phyloP scores from a whole-genome alignment of 2,113 vertebrate genomes.

The Machaerirhynchus nigripectus region DNA sequence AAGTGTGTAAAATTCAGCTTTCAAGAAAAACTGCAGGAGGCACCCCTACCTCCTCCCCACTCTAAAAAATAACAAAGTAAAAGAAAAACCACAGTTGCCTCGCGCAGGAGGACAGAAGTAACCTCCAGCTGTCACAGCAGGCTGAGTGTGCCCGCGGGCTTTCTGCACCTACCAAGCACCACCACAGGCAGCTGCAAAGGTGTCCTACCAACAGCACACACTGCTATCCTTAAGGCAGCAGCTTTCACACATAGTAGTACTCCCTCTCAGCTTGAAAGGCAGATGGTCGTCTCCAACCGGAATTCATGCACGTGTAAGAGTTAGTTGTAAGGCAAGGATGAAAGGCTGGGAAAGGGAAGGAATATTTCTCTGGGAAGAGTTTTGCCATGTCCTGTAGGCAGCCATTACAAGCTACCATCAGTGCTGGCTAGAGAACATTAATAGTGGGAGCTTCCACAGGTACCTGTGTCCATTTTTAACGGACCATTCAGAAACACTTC shows the following conservation, averaged over 20 bases:
- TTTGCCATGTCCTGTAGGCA: not conserved
- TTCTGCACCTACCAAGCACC: not conserved
- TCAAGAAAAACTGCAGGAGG: not conserved
- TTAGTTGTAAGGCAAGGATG: not conserved
- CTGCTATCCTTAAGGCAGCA: not conserved
- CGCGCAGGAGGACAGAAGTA: not conserved
- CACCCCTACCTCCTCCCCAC: accelerated
- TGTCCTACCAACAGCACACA: not conserved
- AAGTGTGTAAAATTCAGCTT: not conserved
- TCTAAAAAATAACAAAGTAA: not conserved
- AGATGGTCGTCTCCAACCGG: not conserved
- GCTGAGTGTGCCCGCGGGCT: not conserved
- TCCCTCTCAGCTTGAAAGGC: not conserved
- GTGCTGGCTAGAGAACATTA: not conserved
- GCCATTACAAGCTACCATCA: not conserved
- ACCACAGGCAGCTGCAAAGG: not conserved
- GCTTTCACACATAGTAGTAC: not conserved
- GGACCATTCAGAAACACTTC: not conserved
- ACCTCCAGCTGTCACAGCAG: not conserved
- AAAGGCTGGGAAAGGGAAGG: not conserved
- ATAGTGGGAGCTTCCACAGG: not conserved
- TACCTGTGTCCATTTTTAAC: not conserved
- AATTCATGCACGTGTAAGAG: not conserved
- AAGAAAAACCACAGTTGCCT: not conserved
- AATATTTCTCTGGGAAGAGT: not conserved